Evolutionary conservation across 92 coral and sea anemone species (phyloP), one percentile per base, ranked within the genome.

Genomic region (Parazoanthus atlanticus): DNA sequence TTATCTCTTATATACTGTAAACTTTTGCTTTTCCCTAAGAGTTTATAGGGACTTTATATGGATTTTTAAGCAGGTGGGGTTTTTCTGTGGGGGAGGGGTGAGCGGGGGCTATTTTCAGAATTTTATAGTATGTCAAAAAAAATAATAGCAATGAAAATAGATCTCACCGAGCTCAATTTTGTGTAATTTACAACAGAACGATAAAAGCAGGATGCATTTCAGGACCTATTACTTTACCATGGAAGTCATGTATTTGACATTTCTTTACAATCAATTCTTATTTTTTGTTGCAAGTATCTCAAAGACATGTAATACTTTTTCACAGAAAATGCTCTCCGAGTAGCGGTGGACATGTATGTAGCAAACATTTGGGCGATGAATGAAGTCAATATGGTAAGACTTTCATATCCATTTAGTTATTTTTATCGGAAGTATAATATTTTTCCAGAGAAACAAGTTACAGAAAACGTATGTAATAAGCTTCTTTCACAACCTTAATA

Each of bases 311-410:
- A 66, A 65, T 64, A 0, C 13, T 1, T 82, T 56, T 38, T 65
- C 28, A 25, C 76, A 82, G 86, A 65, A 82, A 66, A 66, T 16
- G 38, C 86, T 82, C 40, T 82, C 75, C 61, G 25, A 65, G 86
- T 82, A 29, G 86, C 76, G 3, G 99, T 96, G 79, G 99, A 96
- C 85, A 94, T 96, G 94, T 96, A 93, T 75, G 94, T 96, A 26
- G 94, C 98, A 28, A 96, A 96, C 82, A 95, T 96, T 82, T 96
- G 99, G 99, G 98, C 99, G 34, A 96, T 96, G 93, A 90, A 96
- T 85, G 99, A 96, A 90, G 98, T 94, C 66, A 92, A 96, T 38
- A 95, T 96, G 99, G 99, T 96, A 89, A 90, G 93, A 52, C 3
- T n/a, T 0, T 3, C 16, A 2, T 81, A 8, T 34, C 43, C 16